Evolutionary conservation across 2,797 vertebrate genomes (phyloP).

Genomic region (Tragelaphus eurycerus): DNA sequence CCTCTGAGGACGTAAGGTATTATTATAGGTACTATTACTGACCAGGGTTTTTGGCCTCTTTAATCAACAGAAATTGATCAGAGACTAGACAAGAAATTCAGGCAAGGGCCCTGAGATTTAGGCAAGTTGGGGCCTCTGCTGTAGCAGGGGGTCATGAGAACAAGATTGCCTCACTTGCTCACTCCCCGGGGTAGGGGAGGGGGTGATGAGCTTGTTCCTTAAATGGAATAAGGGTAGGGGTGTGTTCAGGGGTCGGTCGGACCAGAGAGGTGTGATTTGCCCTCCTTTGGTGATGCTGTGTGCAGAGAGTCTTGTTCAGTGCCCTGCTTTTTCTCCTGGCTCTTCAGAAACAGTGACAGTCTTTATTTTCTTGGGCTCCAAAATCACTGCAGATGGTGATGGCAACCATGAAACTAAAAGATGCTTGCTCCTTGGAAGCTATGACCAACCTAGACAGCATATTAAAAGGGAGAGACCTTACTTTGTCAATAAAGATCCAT

Average conservation of each 20-base stretch:
- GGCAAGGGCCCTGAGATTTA: neutral
- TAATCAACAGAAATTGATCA: neutral
- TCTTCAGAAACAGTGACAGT: neutral
- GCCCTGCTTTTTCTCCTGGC: neutral
- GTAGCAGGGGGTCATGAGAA: neutral
- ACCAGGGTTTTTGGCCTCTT: neutral
- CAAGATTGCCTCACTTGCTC: neutral
- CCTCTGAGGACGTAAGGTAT: neutral
- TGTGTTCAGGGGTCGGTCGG: neutral
- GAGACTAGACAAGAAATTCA: neutral
- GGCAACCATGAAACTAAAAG: neutral
- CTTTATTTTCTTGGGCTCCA: neutral
- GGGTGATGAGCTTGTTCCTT: neutral
- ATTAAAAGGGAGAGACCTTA: neutral
- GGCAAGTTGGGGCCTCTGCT: neutral
- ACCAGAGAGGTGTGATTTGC: neutral
- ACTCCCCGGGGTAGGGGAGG: rapidly evolving
- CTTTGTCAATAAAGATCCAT: neutral
- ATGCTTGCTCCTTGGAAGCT: neutral
- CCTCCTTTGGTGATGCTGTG: neutral
- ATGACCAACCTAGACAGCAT: neutral
- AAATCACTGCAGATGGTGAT: neutral
- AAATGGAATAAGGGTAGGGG: neutral
- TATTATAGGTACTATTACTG: neutral
- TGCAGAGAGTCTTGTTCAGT: neutral